Conservation (phyloP, 1,140 invertebrate genomes). For the Fopius arisanus region DNA sequence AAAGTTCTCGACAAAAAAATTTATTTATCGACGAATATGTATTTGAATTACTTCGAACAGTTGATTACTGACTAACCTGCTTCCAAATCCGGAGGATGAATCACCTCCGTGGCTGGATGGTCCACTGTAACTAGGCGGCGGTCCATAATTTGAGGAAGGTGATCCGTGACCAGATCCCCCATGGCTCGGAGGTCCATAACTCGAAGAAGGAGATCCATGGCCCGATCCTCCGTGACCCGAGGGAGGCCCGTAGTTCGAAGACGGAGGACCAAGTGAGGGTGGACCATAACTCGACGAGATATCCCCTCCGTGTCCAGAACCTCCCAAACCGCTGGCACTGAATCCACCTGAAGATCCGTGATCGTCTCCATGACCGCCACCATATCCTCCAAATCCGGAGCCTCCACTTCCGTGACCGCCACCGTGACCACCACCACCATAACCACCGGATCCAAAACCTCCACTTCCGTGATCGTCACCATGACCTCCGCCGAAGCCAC, state of each 20-base stretch:
- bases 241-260: not conserved
- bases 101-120: not conserved
- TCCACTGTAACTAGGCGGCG: not conserved
- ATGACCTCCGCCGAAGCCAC: slow-evolving; percentile 24
- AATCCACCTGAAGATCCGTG: slow-evolving; percentile 20
- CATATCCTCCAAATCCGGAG: slow-evolving; percentile 28
- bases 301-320: not conserved
- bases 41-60: not conserved
- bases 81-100: not conserved
- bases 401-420: slow-evolving; percentile 28
- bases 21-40: too few relatives aligned
- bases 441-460: slow-evolving; percentile 34
- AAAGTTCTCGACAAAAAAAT: too few relatives aligned
- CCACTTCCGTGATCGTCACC: slow-evolving; percentile 33
- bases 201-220: slow-evolving; percentile 7
- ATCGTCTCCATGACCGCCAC: slow-evolving; percentile 9
- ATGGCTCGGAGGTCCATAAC: slow-evolving; percentile 2
- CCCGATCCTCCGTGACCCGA: not conserved
- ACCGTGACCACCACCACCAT: slow-evolving; percentile 26
- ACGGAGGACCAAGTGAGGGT: too few relatives aligned
- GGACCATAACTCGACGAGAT: not conserved
- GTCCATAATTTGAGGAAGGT: not conserved
- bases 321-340: not conserved
- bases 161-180: not conserved
- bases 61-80: not conserved